A percentile compares a stretch with the other conserved stretches of the same genome.
These are phyloP conservation scores for Cacoxenus indagator DNA, from an alignment of 2,888 invertebrate species.

Conservation along the genomic window DNA sequence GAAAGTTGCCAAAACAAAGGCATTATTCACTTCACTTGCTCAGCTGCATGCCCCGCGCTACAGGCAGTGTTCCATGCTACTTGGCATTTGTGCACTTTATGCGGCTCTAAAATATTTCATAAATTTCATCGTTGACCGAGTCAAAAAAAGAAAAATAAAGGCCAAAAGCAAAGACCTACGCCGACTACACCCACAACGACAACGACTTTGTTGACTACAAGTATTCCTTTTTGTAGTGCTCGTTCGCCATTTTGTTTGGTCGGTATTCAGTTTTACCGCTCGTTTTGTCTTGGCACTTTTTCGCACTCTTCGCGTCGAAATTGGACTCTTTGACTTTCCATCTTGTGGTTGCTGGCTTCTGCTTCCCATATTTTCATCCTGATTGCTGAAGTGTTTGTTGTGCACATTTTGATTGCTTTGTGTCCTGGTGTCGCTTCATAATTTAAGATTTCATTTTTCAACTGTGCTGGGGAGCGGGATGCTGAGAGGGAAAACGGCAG, in stretches of 20 bases:
- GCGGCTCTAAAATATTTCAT: conserved; percentile 47
- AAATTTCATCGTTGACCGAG: conserved; percentile 45
- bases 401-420: conserved; percentile 42
- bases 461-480: conserved; percentile 37
- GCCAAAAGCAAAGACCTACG: conserved; percentile 39
- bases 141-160: too few relatives aligned
- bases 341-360: conserved; percentile 41
- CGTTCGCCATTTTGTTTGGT: conserved; percentile 28
- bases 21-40: background rate
- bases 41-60: too few relatives aligned
- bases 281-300: background rate
- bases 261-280: conserved; percentile 36
- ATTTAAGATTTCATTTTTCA: conserved; percentile 47
- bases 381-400: conserved; percentile 27
- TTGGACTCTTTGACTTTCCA: conserved; percentile 40
- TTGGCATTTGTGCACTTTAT: background rate
- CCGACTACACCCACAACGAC: background rate
- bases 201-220: background rate
- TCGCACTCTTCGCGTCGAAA: conserved; percentile 24
- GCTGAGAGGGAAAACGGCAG: background rate
- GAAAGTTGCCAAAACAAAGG: conserved; percentile 2
- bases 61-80: background rate
- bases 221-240: conserved; percentile 3
- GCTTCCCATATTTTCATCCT: conserved; percentile 16
- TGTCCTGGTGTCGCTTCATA: conserved; percentile 46